Evolutionary conservation across 1,140 invertebrate species (phyloP).

Genomic region (Drosophila neocordata): DNA sequence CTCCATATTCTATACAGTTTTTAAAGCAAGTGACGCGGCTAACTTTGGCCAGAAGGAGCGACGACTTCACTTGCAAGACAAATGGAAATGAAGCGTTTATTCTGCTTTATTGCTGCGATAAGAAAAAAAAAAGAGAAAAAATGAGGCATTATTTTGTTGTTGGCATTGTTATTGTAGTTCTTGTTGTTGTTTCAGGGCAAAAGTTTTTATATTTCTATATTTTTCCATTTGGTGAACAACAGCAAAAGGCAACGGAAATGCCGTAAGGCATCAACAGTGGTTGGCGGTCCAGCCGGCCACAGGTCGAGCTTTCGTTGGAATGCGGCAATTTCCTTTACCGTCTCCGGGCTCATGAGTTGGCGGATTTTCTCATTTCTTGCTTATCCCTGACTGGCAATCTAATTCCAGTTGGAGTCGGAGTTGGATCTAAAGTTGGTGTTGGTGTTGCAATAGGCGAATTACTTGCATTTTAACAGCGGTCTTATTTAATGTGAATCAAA

Average conservation of each 20-base stretch:
- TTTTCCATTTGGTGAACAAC: slow-evolving; percentile 50
- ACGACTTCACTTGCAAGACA: slow-evolving; percentile 72
- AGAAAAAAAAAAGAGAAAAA: slow-evolving; percentile 72
- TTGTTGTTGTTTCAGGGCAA: slow-evolving; percentile 21
- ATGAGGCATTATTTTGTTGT: slow-evolving; percentile 81
- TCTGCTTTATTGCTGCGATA: slow-evolving; percentile 82
- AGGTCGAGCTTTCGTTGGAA: slow-evolving; percentile 65
- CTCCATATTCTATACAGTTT: slow-evolving; percentile 25
- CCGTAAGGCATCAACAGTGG: slow-evolving; percentile 42
- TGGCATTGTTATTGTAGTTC: slow-evolving; percentile 27
- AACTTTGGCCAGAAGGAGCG: slow-evolving; percentile 53
- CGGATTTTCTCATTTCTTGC: slow-evolving; percentile 44
- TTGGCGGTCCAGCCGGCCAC: slow-evolving; percentile 50
- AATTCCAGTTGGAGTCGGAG: slow-evolving; percentile 30
- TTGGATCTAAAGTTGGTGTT: not conserved
- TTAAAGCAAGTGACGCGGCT: slow-evolving; percentile 60
- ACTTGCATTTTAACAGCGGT: slow-evolving; percentile 68
- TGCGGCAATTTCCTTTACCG: slow-evolving; percentile 72
- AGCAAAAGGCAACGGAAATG: slow-evolving; percentile 42
- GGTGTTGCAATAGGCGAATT: slow-evolving; percentile 44
- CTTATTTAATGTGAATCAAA: slow-evolving; percentile 75
- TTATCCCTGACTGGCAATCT: slow-evolving; percentile 55
- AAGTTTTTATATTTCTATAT: slow-evolving; percentile 40
- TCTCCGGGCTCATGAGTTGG: slow-evolving; percentile 71
- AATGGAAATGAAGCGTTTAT: slow-evolving; percentile 82